Evolutionary conservation across 2,888 invertebrate species (phyloP).

Genomic region (Melanostoma mellinum): DNA sequence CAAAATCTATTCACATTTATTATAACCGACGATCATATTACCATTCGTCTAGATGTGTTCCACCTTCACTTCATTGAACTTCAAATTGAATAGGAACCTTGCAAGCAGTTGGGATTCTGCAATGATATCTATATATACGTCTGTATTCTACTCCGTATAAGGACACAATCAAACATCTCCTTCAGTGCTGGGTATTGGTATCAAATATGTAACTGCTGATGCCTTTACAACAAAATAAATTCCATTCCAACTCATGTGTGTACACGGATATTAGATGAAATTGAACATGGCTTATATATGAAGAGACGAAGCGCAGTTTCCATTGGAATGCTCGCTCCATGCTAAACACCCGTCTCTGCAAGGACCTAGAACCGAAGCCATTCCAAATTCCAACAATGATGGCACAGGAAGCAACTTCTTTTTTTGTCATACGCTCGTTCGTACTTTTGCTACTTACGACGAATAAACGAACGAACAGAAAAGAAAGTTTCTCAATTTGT

Average conservation of each 20-base stretch:
- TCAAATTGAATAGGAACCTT: slow-evolving; percentile 55
- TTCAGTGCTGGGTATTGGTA: slow-evolving; percentile 24
- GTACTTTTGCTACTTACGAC: background rate
- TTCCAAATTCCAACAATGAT: slow-evolving; percentile 7
- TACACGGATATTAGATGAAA: slow-evolving; percentile 71
- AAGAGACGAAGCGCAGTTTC: slow-evolving; percentile 29
- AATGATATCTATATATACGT: background rate
- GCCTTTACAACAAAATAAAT: slow-evolving; percentile 67
- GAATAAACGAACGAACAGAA: slow-evolving; percentile 35
- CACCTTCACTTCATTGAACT: slow-evolving; percentile 52
- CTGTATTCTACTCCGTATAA: slow-evolving; percentile 13
- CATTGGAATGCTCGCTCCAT: slow-evolving; percentile 36
- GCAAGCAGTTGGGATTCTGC: slow-evolving; percentile 19
- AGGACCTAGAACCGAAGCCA: background rate
- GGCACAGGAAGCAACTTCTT: slow-evolving; percentile 1
- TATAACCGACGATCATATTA: slow-evolving; percentile 33
- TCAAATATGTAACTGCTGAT: slow-evolving; percentile 55
- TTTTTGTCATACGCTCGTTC: slow-evolving; percentile 28
- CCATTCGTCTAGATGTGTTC: slow-evolving; percentile 57
- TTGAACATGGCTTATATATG: slow-evolving; percentile 69
- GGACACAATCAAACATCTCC: slow-evolving; percentile 45
- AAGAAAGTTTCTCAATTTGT: slow-evolving; percentile 61
- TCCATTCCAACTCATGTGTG: slow-evolving; percentile 70
- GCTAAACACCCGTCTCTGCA: slow-evolving; percentile 50
- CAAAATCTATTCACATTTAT: slow-evolving; percentile 47